Evolutionary conservation across 2,113 vertebrate genomes (phyloP).

Genomic region (Cyanoderma ruficeps): DNA sequence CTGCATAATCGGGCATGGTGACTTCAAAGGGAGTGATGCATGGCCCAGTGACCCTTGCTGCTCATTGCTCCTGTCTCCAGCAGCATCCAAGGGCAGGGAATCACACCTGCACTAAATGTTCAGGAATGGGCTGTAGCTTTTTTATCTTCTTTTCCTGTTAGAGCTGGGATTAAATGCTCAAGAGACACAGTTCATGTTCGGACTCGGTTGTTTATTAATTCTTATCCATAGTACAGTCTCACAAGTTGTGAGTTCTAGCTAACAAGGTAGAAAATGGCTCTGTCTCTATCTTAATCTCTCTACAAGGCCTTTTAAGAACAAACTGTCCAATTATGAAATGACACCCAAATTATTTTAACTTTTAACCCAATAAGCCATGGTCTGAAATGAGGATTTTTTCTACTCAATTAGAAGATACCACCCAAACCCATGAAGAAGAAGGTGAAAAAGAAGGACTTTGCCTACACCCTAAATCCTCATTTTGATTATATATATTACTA

Average conservation of each 20-base stretch:
- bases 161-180: neutral
- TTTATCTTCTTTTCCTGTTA: neutral
- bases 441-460: neutral
- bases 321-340: neutral
- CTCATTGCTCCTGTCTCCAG: fast-evolving
- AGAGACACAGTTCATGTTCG: fast-evolving
- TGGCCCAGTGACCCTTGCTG: fast-evolving
- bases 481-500: neutral
- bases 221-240: neutral
- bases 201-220: neutral
- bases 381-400: neutral
- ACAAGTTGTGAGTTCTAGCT: neutral
- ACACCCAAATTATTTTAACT: neutral
- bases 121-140: neutral
- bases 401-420: neutral
- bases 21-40: fast-evolving
- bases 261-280: neutral
- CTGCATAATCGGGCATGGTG: neutral
- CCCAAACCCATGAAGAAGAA: neutral
- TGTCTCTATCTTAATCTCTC: neutral
- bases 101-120: neutral
- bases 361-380: neutral
- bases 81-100: neutral
- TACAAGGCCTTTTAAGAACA: neutral
- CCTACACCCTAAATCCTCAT: neutral